Percentiles rank a stretch among this genome's conserved stretches.
Evolutionary conservation across 2,888 invertebrate species (phyloP).

Genomic region (Nebria salina): DNA sequence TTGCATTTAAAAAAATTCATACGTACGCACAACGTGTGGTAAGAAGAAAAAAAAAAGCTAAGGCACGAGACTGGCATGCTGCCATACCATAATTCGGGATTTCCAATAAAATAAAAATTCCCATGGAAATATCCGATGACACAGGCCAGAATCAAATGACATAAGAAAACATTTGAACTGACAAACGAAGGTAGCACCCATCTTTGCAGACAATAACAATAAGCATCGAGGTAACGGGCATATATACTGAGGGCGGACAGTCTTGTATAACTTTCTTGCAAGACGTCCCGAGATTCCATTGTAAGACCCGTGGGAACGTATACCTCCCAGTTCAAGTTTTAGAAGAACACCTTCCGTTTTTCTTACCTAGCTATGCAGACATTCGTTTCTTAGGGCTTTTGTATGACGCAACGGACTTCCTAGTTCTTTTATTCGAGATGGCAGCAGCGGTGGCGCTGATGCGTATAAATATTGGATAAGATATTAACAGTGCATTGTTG

Average conservation of each 20-base stretch:
- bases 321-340: conserved; percentile 11
- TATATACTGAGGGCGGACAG: neutral
- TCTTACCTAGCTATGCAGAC: conserved; percentile 21
- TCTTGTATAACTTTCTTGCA: conserved; percentile 43
- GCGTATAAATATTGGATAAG: conserved; percentile 39
- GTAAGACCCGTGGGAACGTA: conserved; percentile 38
- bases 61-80: conserved; percentile 35
- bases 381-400: conserved; percentile 2
- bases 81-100: conserved; percentile 18
- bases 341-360: conserved; percentile 33
- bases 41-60: neutral
- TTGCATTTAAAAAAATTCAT: too few relatives aligned
- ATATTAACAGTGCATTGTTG: conserved; percentile 27
- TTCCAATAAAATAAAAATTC: conserved; percentile 36
- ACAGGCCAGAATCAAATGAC: conserved; percentile 17
- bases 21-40: too few relatives aligned
- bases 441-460: conserved; percentile 19
- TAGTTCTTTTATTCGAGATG: conserved; percentile 26
- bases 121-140: conserved; percentile 27
- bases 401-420: conserved; percentile 39
- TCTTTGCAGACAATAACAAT: neutral
- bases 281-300: conserved; percentile 33
- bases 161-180: neutral
- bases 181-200: neutral
- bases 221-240: neutral